phyloP scores from a whole-genome alignment of 2,113 vertebrate species.

The Merops nubicus region DNA sequence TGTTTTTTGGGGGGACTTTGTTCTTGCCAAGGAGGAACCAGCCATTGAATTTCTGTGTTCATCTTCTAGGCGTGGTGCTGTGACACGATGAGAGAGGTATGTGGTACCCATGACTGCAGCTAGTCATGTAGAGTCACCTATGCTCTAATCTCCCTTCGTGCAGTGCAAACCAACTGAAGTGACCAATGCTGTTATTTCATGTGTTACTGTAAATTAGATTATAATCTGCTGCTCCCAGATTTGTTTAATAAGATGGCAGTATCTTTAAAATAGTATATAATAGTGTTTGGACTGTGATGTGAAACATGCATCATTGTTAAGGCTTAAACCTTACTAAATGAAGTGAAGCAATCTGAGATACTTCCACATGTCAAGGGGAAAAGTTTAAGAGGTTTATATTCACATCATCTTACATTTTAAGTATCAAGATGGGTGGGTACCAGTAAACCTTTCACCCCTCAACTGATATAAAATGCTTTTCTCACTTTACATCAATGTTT shows the following conservation, averaged over 20 bases:
- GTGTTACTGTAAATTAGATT: not conserved
- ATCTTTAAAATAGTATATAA: not conserved
- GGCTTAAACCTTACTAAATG: not conserved
- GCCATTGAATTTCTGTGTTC: not conserved
- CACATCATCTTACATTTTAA: not conserved
- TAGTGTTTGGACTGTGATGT: not conserved
- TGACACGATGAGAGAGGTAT: not conserved
- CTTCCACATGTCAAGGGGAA: not conserved
- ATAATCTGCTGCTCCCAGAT: not conserved
- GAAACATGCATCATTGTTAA: not conserved
- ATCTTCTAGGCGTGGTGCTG: not conserved
- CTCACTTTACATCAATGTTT: not conserved
- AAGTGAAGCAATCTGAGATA: not conserved
- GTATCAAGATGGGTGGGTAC: not conserved
- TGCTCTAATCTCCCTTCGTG: not conserved
- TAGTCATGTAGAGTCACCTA: not conserved
- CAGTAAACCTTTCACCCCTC: not conserved
- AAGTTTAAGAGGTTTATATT: not conserved
- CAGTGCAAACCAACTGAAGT: not conserved
- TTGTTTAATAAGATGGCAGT: not conserved
- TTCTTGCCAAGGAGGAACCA: not conserved
- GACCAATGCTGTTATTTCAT: not conserved
- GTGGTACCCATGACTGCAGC: not conserved
- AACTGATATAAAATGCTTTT: constrained; percentile 2
- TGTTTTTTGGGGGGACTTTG: not conserved